Base-by-base conservation (phyloP, 2,113 vertebrate species). In the Xenotilapia caudafasciata region DNA sequence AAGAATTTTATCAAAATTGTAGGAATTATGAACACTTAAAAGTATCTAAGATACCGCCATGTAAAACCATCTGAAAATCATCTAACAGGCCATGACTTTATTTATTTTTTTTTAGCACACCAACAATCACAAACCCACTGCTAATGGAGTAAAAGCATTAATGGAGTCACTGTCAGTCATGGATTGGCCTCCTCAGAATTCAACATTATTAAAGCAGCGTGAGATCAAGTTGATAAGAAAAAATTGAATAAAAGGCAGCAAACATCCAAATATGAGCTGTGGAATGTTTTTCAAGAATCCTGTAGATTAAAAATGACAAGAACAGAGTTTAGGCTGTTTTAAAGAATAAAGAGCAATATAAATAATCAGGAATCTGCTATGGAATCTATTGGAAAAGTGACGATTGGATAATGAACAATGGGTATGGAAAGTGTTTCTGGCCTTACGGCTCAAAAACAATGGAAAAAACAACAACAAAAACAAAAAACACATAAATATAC, bases 1-100 rank as follows among this genome's bases (percentile, higher is more conserved):
- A 40, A 21, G 35, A 21, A 40, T 14, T 40, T 0, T 0, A 38
- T 68, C 35, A 40, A 3, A 40, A 68, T 40, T 38, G 11, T 5
- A 65, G 60, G 60, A 38, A 65, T 65, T 35, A 38, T 65, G 31
- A 65, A 65, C 33, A 38, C 17, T 7, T 35, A 12, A 65, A 65
- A 7, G 60, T 12, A 65, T 3, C 60, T 35, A 35, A 65, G 9
- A 62, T 6, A 11, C 58, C 2, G 14, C 58, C 9, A 35, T 35
- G 31, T 35, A 62, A 62, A 10, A 62, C 58, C 28, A 4, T 62
- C 15, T 62, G 56, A 35, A 62, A 62, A 5, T 11, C 58, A 62
- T 12, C 17, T 19, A 35, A 62, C 31, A 11, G 31, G 58, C 0
- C 0, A 65, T 12, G 1, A 33, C 31, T 35, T 62, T 35, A 7